Conservation (phyloP, 2,888 invertebrate genomes). For the Antitype chi region DNA sequence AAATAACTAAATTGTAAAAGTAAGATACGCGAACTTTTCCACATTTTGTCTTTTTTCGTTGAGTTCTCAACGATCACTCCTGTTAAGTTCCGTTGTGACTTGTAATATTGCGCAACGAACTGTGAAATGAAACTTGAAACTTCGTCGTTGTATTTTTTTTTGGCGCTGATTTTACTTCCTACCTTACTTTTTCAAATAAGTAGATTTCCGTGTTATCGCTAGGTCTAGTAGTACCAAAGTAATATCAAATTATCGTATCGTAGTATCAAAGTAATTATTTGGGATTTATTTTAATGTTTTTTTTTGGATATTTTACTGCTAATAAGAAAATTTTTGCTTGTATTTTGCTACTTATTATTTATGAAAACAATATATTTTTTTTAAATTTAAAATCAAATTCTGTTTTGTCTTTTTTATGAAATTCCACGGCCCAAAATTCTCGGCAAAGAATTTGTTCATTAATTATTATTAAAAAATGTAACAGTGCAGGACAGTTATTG, state of each 20-base stretch:
- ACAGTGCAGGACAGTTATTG: neutral
- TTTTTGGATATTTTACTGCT: neutral
- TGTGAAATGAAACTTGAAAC: conserved; percentile 53
- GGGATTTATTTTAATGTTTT: neutral
- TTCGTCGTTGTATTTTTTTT: conserved; percentile 14
- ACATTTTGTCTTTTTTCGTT: conserved; percentile 26
- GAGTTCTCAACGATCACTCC: conserved; percentile 43
- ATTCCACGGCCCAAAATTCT: neutral
- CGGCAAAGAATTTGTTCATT: neutral
- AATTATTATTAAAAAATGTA: neutral
- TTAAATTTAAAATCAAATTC: neutral
- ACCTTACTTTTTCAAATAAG: neutral
- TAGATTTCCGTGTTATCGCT: neutral
- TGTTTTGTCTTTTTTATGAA: neutral
- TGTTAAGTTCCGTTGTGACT: conserved; percentile 42
- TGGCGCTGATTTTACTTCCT: no score
- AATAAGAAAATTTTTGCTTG: neutral
- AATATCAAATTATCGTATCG: no score
- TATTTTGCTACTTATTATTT: neutral
- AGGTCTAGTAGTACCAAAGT: neutral
- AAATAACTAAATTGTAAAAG: conserved; percentile 11
- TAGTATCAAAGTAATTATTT: no score
- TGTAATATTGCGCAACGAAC: conserved; percentile 47
- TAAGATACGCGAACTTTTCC: conserved; percentile 35
- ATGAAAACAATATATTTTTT: neutral